A percentile compares a stretch with the other conserved stretches of the same genome.
These are phyloP conservation scores for Syrphus vitripennis DNA, from an alignment of 2,888 invertebrate genomes.

Conservation along the genomic window DNA sequence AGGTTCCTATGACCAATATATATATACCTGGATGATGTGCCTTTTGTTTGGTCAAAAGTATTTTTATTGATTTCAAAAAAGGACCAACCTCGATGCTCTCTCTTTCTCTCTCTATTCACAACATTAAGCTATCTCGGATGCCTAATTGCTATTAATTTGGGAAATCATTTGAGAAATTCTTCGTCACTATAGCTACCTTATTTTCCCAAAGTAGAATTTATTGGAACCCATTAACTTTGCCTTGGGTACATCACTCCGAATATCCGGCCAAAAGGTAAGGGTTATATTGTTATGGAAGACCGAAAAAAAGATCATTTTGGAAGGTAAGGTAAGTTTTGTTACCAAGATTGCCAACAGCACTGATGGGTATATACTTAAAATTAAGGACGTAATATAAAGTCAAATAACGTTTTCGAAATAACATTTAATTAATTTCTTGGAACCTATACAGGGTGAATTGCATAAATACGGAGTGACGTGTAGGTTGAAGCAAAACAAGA, in stretches of 20 bases:
- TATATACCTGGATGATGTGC: not conserved
- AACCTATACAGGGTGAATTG: no score
- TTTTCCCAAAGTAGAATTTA: conserved; percentile 4
- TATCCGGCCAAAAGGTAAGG: not conserved
- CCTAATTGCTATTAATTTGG: conserved; percentile 19
- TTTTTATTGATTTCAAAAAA: conserved; percentile 25
- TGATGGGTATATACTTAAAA: no score
- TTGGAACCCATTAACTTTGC: conserved; percentile 12
- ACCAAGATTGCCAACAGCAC: not conserved
- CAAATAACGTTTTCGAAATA: no score
- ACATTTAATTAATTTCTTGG: no score
- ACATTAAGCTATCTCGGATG: conserved; percentile 3
- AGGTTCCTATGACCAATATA: not conserved
- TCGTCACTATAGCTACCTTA: not conserved
- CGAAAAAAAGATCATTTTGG: not conserved
- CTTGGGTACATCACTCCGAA: not conserved
- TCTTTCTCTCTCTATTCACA: no score
- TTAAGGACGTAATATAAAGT: no score
- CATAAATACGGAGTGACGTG: no score
- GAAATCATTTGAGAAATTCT: conserved; percentile 3
- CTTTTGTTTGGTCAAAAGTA: not conserved
- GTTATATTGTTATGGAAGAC: not conserved
- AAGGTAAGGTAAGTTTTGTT: not conserved
- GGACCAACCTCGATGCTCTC: not conserved
- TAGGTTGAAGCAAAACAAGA: no score